These are phyloP conservation scores for Epirrhoe tristata DNA, from an alignment of 2,888 invertebrate species.

Conservation along the genomic window DNA sequence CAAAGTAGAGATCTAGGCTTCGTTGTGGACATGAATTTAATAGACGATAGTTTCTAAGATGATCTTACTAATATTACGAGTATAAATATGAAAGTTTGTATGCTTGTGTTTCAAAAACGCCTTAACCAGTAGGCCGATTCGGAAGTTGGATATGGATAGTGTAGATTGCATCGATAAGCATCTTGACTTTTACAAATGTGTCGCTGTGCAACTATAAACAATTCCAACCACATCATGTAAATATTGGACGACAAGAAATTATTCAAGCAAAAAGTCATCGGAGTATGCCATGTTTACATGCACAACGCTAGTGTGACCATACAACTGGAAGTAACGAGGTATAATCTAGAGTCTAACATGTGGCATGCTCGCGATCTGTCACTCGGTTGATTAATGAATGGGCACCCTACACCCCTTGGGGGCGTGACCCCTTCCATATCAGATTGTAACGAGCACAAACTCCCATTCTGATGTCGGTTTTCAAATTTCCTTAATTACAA, in stretches of 20 bases:
- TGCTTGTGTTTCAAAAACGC: no score
- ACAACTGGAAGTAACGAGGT: constrained; percentile 60
- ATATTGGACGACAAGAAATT: constrained; percentile 13
- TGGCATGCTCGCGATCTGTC: constrained; percentile 69
- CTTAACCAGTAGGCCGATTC: no score
- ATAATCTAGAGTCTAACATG: constrained; percentile 67
- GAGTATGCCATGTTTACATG: constrained; percentile 34
- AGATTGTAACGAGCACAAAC: constrained; percentile 54
- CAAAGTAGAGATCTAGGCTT: neutral
- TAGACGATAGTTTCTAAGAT: neutral
- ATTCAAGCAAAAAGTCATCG: constrained; percentile 32
- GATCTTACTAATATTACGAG: no score
- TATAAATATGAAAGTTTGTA: no score
- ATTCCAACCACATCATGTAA: neutral
- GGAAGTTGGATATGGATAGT: no score
- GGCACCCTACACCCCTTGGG: constrained; percentile 48
- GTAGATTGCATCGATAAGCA: no score
- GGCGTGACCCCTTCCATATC: constrained; percentile 48
- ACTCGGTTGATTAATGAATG: constrained; percentile 74
- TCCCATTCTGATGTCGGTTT: constrained; percentile 65
- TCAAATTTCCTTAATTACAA: constrained; percentile 82
- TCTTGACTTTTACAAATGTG: neutral
- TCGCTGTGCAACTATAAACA: neutral
- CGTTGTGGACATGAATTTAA: neutral
- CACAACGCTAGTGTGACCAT: constrained; percentile 55